Evolutionary conservation across 2,113 vertebrate species (phyloP).

Genomic region (Gallinago media): DNA sequence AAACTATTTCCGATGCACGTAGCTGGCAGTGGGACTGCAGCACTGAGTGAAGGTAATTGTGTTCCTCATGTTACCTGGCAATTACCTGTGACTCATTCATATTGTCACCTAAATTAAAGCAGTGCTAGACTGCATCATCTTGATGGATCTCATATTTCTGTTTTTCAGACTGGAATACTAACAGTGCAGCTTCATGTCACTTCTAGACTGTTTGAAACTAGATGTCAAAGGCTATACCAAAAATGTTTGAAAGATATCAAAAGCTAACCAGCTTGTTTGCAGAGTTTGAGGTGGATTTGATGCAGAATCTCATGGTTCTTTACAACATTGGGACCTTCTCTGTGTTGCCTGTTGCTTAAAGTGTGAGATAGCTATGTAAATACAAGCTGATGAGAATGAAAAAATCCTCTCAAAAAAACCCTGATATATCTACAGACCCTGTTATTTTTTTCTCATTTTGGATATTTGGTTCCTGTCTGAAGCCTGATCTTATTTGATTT

Average conservation of each 20-base stretch:
- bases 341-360: neutral
- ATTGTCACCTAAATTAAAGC: constrained; percentile 6
- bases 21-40: neutral
- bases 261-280: neutral
- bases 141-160: neutral
- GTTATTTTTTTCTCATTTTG: neutral
- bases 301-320: neutral
- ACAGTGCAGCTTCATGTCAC: neutral
- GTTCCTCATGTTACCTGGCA: constrained; percentile 22
- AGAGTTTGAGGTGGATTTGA: neutral
- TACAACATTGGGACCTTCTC: neutral
- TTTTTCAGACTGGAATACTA: neutral
- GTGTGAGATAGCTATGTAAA: neutral
- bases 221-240: neutral
- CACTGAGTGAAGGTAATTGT: neutral
- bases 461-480: neutral
- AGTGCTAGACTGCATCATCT: neutral
- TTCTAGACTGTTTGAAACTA: neutral
- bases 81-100: constrained; percentile 28
- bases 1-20: neutral
- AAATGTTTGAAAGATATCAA: neutral
- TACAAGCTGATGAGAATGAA: neutral
- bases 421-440: neutral
- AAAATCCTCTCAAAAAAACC: neutral
- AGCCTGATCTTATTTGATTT: neutral